These are phyloP conservation scores for Aphelinus certus DNA, from an alignment of 1,140 invertebrate genomes.

Conservation along the genomic window DNA sequence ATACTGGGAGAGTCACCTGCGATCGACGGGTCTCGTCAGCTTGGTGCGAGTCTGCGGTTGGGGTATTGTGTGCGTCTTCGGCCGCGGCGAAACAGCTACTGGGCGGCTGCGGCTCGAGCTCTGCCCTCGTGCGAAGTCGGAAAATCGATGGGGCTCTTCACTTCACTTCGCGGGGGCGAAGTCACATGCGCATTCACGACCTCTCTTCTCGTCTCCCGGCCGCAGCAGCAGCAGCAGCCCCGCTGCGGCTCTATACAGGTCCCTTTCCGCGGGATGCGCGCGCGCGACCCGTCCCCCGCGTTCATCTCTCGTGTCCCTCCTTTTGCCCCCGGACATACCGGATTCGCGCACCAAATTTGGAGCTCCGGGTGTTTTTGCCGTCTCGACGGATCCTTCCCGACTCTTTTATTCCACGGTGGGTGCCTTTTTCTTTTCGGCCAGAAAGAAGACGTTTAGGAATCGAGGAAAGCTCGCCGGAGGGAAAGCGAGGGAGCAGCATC, in stretches of 20 bases:
- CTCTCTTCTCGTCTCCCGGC: background rate
- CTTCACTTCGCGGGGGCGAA: slow-evolving; percentile 35
- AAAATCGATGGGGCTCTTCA: slow-evolving; percentile 41
- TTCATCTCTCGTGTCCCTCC: background rate
- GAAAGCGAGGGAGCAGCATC: too few species aligned
- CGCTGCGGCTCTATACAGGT: background rate
- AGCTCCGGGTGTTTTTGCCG: too few species aligned
- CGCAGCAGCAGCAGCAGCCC: background rate
- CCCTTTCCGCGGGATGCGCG: background rate
- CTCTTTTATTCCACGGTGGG: too few species aligned
- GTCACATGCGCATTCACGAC: slow-evolving; percentile 39
- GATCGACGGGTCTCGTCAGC: too few species aligned
- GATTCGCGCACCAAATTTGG: too few species aligned
- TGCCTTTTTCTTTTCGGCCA: background rate
- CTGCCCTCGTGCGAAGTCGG: slow-evolving; percentile 36
- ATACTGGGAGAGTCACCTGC: too few species aligned
- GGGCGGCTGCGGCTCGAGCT: too few species aligned
- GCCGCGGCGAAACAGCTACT: too few species aligned
- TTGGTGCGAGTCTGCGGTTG: too few species aligned
- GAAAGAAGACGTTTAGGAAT: background rate
- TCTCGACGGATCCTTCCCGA: too few species aligned
- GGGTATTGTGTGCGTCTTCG: too few species aligned
- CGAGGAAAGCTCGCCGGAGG: too few species aligned
- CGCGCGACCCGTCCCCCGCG: background rate
- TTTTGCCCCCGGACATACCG: background rate